Percentiles rank a stretch among this genome's conserved stretches.
phyloP scores from a whole-genome alignment of 1,140 invertebrate genomes.

The Manduca sexta region DNA sequence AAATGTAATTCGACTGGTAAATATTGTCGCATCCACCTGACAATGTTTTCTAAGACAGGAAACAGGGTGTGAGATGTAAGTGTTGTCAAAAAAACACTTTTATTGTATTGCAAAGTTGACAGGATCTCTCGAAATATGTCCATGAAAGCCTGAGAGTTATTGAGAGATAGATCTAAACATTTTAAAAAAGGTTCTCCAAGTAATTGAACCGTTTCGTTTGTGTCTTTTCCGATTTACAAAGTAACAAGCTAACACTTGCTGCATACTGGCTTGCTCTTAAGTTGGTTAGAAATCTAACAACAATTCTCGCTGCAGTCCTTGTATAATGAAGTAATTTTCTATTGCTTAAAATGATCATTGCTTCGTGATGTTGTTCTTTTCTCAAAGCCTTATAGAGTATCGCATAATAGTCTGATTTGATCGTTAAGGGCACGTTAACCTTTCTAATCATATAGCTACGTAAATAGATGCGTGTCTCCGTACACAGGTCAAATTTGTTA shows the following conservation, averaged over 20 bases:
- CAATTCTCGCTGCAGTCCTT: not conserved
- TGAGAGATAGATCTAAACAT: not conserved
- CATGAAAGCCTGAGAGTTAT: not conserved
- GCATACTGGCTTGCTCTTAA: conserved; percentile 22
- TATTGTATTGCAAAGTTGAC: conserved; percentile 28
- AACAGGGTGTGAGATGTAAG: conserved; percentile 22
- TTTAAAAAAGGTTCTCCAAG: conserved; percentile 32
- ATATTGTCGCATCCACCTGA: conserved; percentile 22
- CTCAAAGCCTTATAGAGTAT: conserved; percentile 17
- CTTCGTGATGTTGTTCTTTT: conserved; percentile 15
- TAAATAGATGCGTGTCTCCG: not conserved
- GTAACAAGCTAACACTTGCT: conserved; percentile 17
- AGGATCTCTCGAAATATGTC: not conserved
- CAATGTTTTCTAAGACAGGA: conserved; percentile 30
- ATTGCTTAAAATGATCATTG: conserved; percentile 8
- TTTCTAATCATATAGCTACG: conserved; percentile 9
- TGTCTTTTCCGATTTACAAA: conserved; percentile 23
- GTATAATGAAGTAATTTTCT: conserved; percentile 20
- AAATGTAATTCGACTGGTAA: conserved; percentile 33
- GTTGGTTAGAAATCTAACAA: not conserved
- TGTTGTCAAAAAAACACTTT: conserved; percentile 27
- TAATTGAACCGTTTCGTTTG: conserved; percentile 26
- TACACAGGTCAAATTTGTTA: conserved; percentile 1
- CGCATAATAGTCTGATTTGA: conserved; percentile 31
- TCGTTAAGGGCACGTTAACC: conserved; percentile 17